Evolutionary conservation across 2,888 invertebrate species (phyloP).

Genomic region (Trachelus stipa): DNA sequence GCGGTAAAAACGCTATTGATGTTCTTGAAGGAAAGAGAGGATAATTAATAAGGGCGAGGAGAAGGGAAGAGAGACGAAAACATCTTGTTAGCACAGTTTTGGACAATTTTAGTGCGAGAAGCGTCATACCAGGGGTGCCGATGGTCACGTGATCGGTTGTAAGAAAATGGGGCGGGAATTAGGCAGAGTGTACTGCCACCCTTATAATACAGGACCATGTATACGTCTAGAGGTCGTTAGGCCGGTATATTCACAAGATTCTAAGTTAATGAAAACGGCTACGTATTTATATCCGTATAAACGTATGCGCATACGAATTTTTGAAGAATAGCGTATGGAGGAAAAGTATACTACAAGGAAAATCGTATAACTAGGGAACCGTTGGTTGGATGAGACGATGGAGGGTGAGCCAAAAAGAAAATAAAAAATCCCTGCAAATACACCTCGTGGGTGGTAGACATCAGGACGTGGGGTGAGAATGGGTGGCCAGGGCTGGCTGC

Average conservation of each 20-base stretch:
- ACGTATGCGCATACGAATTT: constrained; percentile 19
- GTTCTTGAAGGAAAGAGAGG: neutral
- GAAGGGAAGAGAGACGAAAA: neutral
- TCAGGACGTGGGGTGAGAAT: constrained; percentile 1
- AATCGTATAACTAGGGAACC: constrained; percentile 5
- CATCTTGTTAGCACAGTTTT: neutral
- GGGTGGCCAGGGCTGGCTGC: neutral
- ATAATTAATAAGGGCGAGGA: neutral
- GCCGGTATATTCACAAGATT: neutral
- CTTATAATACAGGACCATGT: neutral
- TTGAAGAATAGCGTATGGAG: constrained; percentile 13
- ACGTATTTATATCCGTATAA: constrained; percentile 1
- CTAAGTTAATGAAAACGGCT: neutral
- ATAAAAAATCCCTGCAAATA: constrained; percentile 1
- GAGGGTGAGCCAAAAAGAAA: neutral
- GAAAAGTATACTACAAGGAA: constrained; percentile 24
- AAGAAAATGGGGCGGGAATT: neutral
- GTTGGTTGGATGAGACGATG: neutral
- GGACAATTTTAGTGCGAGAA: neutral
- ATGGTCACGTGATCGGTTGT: neutral
- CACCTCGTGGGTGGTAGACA: constrained; percentile 2
- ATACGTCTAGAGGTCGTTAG: neutral
- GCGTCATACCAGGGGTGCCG: neutral
- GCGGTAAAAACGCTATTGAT: neutral
- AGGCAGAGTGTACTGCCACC: neutral